Evolutionary conservation across 64 coral and sea anemone genomes (phyloP), one percentile per base, ranked within the genome.

Genomic region (Pocillopora damicornis): DNA sequence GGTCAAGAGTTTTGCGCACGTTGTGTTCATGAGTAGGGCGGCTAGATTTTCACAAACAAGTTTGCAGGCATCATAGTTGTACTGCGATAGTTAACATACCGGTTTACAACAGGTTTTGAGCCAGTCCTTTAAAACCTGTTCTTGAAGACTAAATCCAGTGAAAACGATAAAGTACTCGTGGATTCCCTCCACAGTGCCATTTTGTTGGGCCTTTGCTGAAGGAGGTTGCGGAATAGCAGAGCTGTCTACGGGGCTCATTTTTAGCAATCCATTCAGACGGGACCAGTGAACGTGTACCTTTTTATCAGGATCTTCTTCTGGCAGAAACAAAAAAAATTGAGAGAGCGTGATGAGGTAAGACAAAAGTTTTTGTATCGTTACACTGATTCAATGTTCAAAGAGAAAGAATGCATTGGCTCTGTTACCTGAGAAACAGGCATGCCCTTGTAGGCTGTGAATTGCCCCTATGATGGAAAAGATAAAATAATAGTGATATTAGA

Each of bases 21-120:
- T 51, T 51, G 42, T 51, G 42, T 51, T 51, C 2, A 51, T 4
- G 42, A 51, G 42, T 2, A 51, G 42, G 42, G 42, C 42, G 7
- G 42, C 42, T 51, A 51, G 7, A 51, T 51, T 51, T 51, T 51
- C 42, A 51, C 42, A 51, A 51, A 51, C 42, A 51, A 51, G 42
- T 51, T 51, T 4, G 42, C 42, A 51, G 42, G 42, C 42, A 51
- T 51, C 42, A 51, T 7, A 51, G 42, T 51, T 51, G 2, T 51
- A 51, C 3, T 51, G 42, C 42, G 42, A 51, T 51, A 74, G 11
- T 17, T 79, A 20, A 77, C 94, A 83, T 87, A 97, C 94, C 56
- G 88, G 94, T 89, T 93, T 93, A 45, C 80, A 89, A 22, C 94
- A 97, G n/a, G 76, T 88, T 88, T 79, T 97, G 15, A 97, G 65